Percentiles rank a stretch among this genome's conserved stretches.
These are phyloP conservation scores for Chloroclysta siterata DNA, from an alignment of 2,888 invertebrate species.

Conservation along the genomic window DNA sequence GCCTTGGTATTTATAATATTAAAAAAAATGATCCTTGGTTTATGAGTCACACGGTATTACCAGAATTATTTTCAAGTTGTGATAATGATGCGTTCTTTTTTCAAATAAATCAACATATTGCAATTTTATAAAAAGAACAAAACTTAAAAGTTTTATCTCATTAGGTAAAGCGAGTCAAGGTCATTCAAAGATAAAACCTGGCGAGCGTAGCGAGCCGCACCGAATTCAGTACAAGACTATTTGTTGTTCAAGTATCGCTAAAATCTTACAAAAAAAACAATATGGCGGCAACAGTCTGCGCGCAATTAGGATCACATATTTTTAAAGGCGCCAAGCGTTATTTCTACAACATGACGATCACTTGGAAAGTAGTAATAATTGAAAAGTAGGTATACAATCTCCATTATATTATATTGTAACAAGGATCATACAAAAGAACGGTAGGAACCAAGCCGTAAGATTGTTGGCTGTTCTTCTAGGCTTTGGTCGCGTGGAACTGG, in stretches of 20 bases:
- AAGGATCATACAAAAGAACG: too few species aligned
- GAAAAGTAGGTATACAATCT: neutral
- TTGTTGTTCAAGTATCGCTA: neutral
- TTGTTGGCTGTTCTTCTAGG: too few species aligned
- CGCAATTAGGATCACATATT: neutral
- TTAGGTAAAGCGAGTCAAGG: neutral
- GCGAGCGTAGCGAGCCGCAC: too few species aligned
- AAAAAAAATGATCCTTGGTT: neutral
- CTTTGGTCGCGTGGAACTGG: too few species aligned
- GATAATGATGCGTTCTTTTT: neutral
- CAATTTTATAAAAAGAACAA: too few species aligned
- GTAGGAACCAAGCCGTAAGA: too few species aligned
- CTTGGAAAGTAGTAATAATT: neutral
- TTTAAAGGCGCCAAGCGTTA: neutral
- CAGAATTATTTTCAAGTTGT: neutral
- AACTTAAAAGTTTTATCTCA: too few species aligned
- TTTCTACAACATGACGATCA: neutral
- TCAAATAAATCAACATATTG: too few species aligned
- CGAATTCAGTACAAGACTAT: too few species aligned
- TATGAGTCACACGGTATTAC: neutral
- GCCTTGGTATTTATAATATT: constrained; percentile 4
- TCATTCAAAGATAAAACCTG: too few species aligned
- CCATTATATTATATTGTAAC: too few species aligned
- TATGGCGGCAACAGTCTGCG: neutral
- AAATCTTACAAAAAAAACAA: neutral